Base-by-base conservation (phyloP, 2,888 invertebrate species). In the Pycnomerus fuliginosus region DNA sequence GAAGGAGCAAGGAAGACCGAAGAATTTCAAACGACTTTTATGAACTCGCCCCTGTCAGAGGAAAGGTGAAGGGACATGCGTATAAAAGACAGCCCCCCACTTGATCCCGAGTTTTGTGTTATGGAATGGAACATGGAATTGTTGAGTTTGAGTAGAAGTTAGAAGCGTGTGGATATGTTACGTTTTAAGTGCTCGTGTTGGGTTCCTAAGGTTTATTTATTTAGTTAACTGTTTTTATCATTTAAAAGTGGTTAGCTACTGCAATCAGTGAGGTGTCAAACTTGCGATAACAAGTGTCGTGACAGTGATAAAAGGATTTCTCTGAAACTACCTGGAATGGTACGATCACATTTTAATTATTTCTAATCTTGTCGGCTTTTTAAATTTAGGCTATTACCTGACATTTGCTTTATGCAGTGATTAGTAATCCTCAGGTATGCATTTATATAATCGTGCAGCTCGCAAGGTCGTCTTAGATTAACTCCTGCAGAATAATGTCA, bases 381-480 rank as follows among this genome's bases (percentile, higher is more conserved):
- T 10, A 27, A 15, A 40, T 17, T 33, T 20, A 13, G 23, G 25
- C 34, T 16, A 34, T n/a, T n/a, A n/a, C n/a, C 12, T 40, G 42
- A 35, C 42, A 42, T 43, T 43, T 43, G n/a, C 13, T 16, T 17
- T 16, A 35, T 30, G 17, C 31, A 29, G 22, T 43, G 36, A 43
- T 43, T 41, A 20, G 31, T 35, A 30, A 28, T 42, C 31, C 32
- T 30, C 42, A 43, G 47, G 38, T 50, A 50, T 48, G 44, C 35
- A 50, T 50, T 43, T 46, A 44, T 49, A 46, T 55, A 52, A 45
- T 50, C 50, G 50, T 52, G 51, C 48, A 52, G 44, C 46, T 39
- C 24, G 49, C 57, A 57, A 57, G 57, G 57, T 52, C 55, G 50
- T 50, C 41, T 46, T 46, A 28, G 36, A 46, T 46, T 30, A 23